These are phyloP conservation scores for Drosophila yooni DNA, from an alignment of 2,888 invertebrate species.

Conservation along the genomic window DNA sequence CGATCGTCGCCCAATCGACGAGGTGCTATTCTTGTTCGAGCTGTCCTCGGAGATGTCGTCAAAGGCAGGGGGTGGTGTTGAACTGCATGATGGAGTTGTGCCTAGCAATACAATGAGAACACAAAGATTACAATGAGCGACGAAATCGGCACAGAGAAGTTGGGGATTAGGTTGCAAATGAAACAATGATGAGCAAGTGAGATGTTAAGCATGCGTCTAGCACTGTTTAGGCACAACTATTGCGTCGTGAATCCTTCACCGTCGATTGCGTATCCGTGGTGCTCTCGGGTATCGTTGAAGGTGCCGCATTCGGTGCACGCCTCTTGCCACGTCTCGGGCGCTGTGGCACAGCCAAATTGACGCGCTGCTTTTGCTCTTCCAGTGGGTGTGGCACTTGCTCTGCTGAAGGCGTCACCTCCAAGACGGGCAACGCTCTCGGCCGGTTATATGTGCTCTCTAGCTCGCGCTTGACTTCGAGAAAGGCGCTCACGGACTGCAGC, in stretches of 20 bases:
- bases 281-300: slow-evolving; percentile 72
- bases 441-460: slow-evolving; percentile 68
- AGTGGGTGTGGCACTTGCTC: background rate
- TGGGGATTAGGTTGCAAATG: slow-evolving; percentile 5
- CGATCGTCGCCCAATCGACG: slow-evolving; percentile 80
- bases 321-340: slow-evolving; percentile 53
- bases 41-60: slow-evolving; percentile 89
- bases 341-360: slow-evolving; percentile 15
- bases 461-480: slow-evolving; percentile 83
- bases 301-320: slow-evolving; percentile 63
- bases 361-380: background rate
- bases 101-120: slow-evolving; percentile 85
- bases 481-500: slow-evolving; percentile 80
- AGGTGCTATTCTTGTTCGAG: slow-evolving; percentile 83
- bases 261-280: slow-evolving; percentile 59
- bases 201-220: slow-evolving; percentile 26
- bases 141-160: slow-evolving; percentile 6
- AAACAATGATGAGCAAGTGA: slow-evolving; percentile 28
- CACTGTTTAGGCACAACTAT: slow-evolving; percentile 47
- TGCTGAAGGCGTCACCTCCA: slow-evolving; percentile 17
- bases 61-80: slow-evolving; percentile 96
- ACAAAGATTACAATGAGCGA: slow-evolving; percentile 51
- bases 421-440: slow-evolving; percentile 46
- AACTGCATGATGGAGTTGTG: slow-evolving; percentile 91
- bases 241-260: slow-evolving; percentile 43